Evolutionary conservation across 92 coral and sea anemone genomes (phyloP), one percentile per base, ranked within the genome.

Genomic region (Actinernus sp.): DNA sequence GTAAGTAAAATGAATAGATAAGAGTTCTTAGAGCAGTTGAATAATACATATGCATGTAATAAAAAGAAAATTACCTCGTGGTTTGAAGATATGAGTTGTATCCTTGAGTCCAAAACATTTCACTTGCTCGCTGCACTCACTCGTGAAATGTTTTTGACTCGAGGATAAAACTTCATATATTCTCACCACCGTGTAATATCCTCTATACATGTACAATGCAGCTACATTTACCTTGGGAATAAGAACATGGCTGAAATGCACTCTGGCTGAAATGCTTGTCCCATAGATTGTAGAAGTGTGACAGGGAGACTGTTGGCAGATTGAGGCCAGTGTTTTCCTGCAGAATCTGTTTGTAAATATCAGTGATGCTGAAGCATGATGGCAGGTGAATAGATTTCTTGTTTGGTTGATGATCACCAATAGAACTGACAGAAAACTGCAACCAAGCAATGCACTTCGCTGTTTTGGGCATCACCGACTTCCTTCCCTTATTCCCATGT

Each of bases 381-480:
- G 76, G 84, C 68, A 64, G 52, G 40, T 82, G 88, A 23, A 82
- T 63, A 6, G 47, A 31, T 21, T 53, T 51, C 17, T 32, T 63
- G 53, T 82, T 85, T 24, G 88, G 77, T 40, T 76, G 88, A 30
- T 75, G 71, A 33, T 76, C 77, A 2, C 88, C 88, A 55, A 82
- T 68, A 14, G 71, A 68, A 9, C 30, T 46, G 1, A 78, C n/a
- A 18, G 57, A 68, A 39, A 28, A 68, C 25, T 68, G 27, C 24
- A 74, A 31, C 88, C 76, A 74, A 9, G 88, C 88, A 39, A 73
- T 54, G 26, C 74, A 73, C 0, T 72, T 82, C 5, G 61, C 61
- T 43, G 81, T 62, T 29, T 62, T 73, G 44, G 32, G 22, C 68
- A 64, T 43, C 11, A 33, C 48, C 8, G 14, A 29, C 51, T 33